These are phyloP conservation scores for Gnathonemus echidnorhynchus DNA, from an alignment of 2,113 vertebrate species.

Conservation along the genomic window DNA sequence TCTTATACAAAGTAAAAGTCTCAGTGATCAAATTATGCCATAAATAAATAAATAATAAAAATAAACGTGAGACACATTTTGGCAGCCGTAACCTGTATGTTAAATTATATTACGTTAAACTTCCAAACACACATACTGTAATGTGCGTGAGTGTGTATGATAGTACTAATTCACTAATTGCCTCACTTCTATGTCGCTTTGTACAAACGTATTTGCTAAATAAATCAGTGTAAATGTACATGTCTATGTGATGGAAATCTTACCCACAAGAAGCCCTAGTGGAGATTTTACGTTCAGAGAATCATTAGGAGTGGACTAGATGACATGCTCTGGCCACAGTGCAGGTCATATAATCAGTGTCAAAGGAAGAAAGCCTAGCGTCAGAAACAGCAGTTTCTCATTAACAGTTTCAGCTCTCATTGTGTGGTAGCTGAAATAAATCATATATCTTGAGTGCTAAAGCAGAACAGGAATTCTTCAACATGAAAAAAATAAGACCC, in stretches of 20 bases:
- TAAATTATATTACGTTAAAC: not conserved
- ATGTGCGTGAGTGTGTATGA: not conserved
- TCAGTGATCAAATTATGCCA: not conserved
- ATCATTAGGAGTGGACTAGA: not conserved
- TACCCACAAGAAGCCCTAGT: not conserved
- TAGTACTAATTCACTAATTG: not conserved
- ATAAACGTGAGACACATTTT: not conserved
- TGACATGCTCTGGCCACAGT: not conserved
- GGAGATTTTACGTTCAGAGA: not conserved
- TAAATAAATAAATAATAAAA: not conserved
- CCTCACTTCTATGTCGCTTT: not conserved
- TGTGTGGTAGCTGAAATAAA: not conserved
- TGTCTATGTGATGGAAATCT: not conserved
- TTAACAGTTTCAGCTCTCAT: not conserved
- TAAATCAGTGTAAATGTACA: not conserved
- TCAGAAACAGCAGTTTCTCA: slow-evolving; percentile 6
- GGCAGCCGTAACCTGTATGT: not conserved
- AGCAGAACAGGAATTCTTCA: not conserved
- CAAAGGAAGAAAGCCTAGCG: not conserved
- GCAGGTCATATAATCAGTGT: slow-evolving; percentile 2
- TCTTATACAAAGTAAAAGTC: not conserved
- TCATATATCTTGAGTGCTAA: not conserved
- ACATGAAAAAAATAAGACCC: not conserved
- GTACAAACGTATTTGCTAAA: not conserved
- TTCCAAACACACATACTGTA: not conserved